A percentile compares a stretch with the other conserved stretches of the same genome.
These are phyloP conservation scores for Agrotis puta DNA, from an alignment of 2,888 invertebrate species.

Conservation along the genomic window DNA sequence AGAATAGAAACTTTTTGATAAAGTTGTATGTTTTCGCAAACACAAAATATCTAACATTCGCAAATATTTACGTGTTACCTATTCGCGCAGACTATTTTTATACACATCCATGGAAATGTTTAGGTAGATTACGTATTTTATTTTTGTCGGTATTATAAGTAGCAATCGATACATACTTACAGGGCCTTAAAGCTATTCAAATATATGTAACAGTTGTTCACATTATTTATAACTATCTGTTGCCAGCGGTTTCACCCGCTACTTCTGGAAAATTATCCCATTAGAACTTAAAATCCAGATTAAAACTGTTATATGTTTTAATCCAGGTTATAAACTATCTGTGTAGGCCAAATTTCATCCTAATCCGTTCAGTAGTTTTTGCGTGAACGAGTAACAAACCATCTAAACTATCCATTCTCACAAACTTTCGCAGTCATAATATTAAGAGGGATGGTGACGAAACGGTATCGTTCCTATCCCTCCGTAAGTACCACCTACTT, in stretches of 20 bases:
- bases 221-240: neutral
- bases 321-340: too few species aligned
- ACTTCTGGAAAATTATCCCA: too few species aligned
- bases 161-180: conserved; percentile 14
- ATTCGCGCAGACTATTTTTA: conserved; percentile 27
- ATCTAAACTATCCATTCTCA: too few species aligned
- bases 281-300: too few species aligned
- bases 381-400: too few species aligned
- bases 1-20: conserved; percentile 12
- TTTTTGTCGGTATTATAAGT: neutral
- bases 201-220: neutral
- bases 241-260: too few species aligned
- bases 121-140: conserved; percentile 2
- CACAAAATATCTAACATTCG: conserved; percentile 5
- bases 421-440: too few species aligned
- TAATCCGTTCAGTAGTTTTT: too few species aligned
- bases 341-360: too few species aligned
- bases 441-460: too few species aligned
- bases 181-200: neutral
- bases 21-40: neutral
- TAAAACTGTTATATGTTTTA: too few species aligned
- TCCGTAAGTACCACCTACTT: neutral
- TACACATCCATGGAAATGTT: conserved; percentile 14
- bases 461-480: neutral
- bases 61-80: conserved; percentile 18